Percentiles rank a stretch among this genome's conserved stretches.
phyloP scores from a whole-genome alignment of 92 coral and sea anemone species.

The Galaxea fascicularis region DNA sequence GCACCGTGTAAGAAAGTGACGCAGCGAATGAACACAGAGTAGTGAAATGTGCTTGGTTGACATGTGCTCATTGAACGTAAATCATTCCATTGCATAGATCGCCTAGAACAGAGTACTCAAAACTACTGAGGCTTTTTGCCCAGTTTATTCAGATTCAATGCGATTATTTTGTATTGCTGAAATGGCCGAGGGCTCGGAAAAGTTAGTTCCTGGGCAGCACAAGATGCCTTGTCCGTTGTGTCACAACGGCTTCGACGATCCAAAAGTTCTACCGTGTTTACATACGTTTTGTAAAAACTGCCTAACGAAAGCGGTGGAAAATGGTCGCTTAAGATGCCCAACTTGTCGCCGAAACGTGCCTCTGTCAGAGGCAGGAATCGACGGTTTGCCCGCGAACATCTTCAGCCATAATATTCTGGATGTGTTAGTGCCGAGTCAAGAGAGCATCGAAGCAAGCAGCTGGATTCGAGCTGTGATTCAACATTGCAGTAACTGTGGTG shows the following conservation, averaged over 20 bases:
- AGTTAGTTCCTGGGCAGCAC: constrained; percentile 64
- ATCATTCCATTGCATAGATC: constrained; percentile 62
- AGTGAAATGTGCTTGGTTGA: constrained; percentile 52
- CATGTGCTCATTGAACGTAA: constrained; percentile 75
- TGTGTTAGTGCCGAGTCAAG: constrained; percentile 87
- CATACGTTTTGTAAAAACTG: constrained; percentile 98
- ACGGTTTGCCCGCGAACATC: constrained; percentile 85
- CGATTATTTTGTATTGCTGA: constrained; percentile 84
- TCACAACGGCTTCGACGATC: constrained; percentile 90
- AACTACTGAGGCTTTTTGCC: constrained; percentile 65
- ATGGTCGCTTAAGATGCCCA: constrained; percentile 93
- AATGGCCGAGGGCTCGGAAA: constrained; percentile 98
- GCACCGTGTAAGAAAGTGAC: constrained; percentile 45
- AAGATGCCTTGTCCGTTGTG: constrained; percentile 86
- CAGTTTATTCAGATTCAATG: constrained; percentile 83
- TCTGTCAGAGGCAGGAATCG: constrained; percentile 87
- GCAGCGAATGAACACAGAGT: constrained; percentile 44
- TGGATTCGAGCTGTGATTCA: constrained; percentile 86
- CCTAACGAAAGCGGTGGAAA: constrained; percentile 90
- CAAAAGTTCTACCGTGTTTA: constrained; percentile 99
- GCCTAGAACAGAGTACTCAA: constrained; percentile 53
- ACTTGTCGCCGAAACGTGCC: constrained; percentile 92
- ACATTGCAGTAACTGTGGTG: constrained; percentile 94
- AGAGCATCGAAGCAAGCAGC: constrained; percentile 70
- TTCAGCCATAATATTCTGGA: constrained; percentile 86